Base-by-base conservation (phyloP, 2,113 vertebrate genomes). In the Sterna hirundo region DNA sequence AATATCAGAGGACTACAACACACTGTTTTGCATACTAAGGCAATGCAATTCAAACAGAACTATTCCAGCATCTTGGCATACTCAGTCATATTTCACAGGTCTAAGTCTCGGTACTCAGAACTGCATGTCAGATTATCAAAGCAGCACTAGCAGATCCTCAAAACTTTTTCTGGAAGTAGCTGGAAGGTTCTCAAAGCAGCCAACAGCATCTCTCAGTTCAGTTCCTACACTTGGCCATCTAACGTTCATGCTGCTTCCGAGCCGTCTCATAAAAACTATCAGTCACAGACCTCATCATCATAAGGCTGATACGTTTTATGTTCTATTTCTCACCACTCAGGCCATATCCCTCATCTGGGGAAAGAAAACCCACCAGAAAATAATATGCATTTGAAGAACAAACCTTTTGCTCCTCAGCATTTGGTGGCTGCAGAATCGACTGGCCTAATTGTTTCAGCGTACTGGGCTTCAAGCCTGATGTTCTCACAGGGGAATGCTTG, bases 381-480 rank as follows among this genome's bases (percentile, higher is more conserved):
- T 3, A 62, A 29, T 6, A 42, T 5, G 14, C 17, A 86, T 88
- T 83, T 49, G n/a, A 46, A 69, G 36, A 78, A 86, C 64, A 84
- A 91, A 40, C 98, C 98, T 98, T 98, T 62, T 6, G 92, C 25
- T 98, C 98, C 66, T 95, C 88, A 0, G 84, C 62, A 64, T 69
- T 57, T 15, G 96, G 55, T 3, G 97, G 93, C 79, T 98, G 98
- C 32, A 98, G 94, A 65, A 98, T 32, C 3, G 98, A 88, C 79
- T 98, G 98, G n/a, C 98, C 98, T 86, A 99, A 94, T n/a, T 99
- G 98, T 91, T 98, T 99, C 97, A 99, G 90, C 0, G 98, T 99
- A 96, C 98, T 99, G 79, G 99, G 98, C 96, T 99, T 99, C 92
- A 99, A 98, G 89, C 98, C 98, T 60, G 98, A 97, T 49, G 99